Conservation (phyloP, 2,797 vertebrate species). For the Lepidocolaptes lacrymiger region DNA sequence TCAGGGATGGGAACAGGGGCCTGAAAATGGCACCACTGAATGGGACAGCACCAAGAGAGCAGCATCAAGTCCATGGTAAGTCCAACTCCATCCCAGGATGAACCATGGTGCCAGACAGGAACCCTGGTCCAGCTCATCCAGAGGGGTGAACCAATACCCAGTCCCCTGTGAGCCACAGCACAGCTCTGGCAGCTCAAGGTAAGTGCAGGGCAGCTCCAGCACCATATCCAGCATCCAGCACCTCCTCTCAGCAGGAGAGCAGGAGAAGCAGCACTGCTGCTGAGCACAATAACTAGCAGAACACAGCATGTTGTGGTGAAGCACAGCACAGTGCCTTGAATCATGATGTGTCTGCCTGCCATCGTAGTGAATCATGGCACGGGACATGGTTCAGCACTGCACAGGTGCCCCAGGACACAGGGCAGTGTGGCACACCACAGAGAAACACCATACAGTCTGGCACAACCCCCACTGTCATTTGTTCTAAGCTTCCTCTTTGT, state of each 20-base stretch:
- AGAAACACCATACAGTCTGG: rapidly evolving
- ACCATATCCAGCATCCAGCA: rapidly evolving
- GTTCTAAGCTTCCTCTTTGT: not conserved
- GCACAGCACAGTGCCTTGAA: rapidly evolving
- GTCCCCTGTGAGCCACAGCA: rapidly evolving
- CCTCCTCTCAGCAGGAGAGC: not conserved
- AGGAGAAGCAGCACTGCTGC: rapidly evolving
- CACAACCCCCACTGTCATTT: rapidly evolving
- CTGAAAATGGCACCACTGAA: not conserved
- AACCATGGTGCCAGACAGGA: rapidly evolving
- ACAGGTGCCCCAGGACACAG: rapidly evolving
- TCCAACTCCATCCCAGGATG: not conserved
- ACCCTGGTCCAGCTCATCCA: rapidly evolving
- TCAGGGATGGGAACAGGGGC: not conserved
- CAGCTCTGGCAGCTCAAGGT: not conserved
- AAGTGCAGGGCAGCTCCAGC: not conserved
- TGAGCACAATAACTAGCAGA: rapidly evolving
- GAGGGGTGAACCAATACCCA: rapidly evolving
- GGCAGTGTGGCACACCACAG: not conserved
- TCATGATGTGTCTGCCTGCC: rapidly evolving
- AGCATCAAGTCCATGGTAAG: not conserved
- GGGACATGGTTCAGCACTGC: not conserved
- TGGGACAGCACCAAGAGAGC: not conserved
- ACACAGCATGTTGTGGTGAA: rapidly evolving
- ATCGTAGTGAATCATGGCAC: rapidly evolving